Evolutionary conservation across 2,797 vertebrate genomes (phyloP).

Genomic region (Cossypha dichroa): DNA sequence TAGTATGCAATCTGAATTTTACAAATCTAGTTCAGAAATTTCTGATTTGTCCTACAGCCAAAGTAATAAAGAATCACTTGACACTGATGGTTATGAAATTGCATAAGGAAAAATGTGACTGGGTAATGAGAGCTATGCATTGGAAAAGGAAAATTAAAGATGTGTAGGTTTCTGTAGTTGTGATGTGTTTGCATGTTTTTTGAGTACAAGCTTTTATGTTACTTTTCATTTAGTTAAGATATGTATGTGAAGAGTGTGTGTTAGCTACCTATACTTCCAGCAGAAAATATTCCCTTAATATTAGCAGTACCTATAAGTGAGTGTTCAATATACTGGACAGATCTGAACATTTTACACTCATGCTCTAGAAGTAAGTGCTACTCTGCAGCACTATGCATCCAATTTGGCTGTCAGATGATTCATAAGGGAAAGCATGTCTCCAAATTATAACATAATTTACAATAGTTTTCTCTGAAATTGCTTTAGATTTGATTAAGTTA

Average conservation of each 20-base stretch:
- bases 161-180: not conserved
- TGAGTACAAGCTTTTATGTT: not conserved
- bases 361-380: not conserved
- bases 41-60: not conserved
- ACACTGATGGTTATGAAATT: not conserved
- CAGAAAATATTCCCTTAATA: not conserved
- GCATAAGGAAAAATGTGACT: not conserved
- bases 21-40: not conserved
- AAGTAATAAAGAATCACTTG: not conserved
- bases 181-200: not conserved
- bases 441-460: not conserved
- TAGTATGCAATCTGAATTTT: not conserved
- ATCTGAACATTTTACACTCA: not conserved
- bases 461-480: not conserved
- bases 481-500: conserved; percentile 8
- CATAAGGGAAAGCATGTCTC: not conserved
- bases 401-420: not conserved
- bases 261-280: not conserved
- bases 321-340: not conserved
- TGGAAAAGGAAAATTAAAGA: not conserved
- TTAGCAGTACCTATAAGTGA: not conserved
- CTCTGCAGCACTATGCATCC: not conserved
- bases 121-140: not conserved
- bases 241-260: not conserved
- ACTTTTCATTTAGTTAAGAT: not conserved